These are phyloP conservation scores for Hippopotamus amphibius DNA, from an alignment of 2,113 vertebrate genomes.

Conservation along the genomic window DNA sequence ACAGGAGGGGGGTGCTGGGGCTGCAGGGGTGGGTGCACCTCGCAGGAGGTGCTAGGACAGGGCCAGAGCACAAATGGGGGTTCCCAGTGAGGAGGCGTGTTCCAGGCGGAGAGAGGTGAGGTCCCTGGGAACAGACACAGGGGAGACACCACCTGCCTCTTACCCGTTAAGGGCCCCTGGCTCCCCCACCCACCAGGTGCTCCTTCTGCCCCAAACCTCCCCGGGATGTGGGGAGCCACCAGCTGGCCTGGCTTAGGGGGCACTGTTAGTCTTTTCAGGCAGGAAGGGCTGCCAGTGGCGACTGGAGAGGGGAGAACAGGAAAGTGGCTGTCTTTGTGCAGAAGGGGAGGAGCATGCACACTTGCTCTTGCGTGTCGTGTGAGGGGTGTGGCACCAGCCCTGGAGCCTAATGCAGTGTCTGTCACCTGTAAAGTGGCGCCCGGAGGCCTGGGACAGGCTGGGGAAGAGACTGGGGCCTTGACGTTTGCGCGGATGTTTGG, in stretches of 20 bases:
- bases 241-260: not conserved
- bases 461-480: not conserved
- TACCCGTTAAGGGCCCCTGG: not conserved
- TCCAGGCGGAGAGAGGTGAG: not conserved
- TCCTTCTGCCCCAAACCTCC: not conserved
- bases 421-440: too few relatives aligned
- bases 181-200: not conserved
- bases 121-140: too few relatives aligned
- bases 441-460: not conserved
- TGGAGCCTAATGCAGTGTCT: not conserved
- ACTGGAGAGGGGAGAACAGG: not conserved
- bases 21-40: not conserved
- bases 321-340: too few relatives aligned
- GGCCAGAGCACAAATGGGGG: not conserved
- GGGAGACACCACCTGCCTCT: not conserved
- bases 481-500: accelerated
- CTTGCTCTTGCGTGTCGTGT: accelerated
- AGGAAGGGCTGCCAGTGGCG: too few relatives aligned
- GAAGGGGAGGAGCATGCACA: too few relatives aligned
- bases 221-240: not conserved
- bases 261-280: not conserved
- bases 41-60: not conserved
- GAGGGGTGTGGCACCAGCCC: not conserved
- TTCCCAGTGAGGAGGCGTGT: too few relatives aligned
- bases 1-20: not conserved